Evolutionary conservation across 2,888 invertebrate genomes (phyloP).

Genomic region (Noctuana brunneofusca): DNA sequence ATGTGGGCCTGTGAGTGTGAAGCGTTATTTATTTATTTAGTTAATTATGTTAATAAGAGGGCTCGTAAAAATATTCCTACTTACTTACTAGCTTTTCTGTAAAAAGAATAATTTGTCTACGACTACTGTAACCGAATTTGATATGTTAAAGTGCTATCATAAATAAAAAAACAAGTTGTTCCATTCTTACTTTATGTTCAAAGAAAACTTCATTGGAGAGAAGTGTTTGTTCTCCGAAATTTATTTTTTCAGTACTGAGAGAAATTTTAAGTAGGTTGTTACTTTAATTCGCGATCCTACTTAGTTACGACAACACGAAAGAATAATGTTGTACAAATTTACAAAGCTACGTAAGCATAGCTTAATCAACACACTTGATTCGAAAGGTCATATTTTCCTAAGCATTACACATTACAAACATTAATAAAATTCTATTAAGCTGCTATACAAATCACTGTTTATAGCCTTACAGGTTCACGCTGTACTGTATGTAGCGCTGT

Average conservation of each 20-base stretch:
- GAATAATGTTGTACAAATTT: neutral
- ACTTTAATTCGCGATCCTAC: neutral
- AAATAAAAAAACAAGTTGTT: too few relatives aligned
- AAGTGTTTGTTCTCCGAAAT: neutral
- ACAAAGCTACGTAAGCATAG: neutral
- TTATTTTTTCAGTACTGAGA: neutral
- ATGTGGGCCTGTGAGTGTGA: too few relatives aligned
- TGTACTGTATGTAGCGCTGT: conserved; percentile 67
- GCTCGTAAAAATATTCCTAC: too few relatives aligned
- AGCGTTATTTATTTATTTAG: too few relatives aligned
- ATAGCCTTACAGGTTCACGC: conserved; percentile 54
- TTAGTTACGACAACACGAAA: neutral
- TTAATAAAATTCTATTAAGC: conserved; percentile 4
- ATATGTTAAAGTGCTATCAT: too few relatives aligned
- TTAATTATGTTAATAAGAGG: too few relatives aligned
- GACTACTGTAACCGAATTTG: too few relatives aligned
- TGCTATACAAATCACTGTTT: conserved; percentile 13
- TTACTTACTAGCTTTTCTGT: too few relatives aligned
- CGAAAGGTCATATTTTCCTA: neutral
- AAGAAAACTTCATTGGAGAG: neutral
- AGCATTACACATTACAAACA: neutral
- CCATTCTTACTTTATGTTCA: neutral
- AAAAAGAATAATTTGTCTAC: too few relatives aligned
- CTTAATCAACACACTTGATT: neutral
- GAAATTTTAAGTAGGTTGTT: neutral